Evolutionary conservation across 2,113 vertebrate genomes (phyloP).

Genomic region (Hepsetus odoe): DNA sequence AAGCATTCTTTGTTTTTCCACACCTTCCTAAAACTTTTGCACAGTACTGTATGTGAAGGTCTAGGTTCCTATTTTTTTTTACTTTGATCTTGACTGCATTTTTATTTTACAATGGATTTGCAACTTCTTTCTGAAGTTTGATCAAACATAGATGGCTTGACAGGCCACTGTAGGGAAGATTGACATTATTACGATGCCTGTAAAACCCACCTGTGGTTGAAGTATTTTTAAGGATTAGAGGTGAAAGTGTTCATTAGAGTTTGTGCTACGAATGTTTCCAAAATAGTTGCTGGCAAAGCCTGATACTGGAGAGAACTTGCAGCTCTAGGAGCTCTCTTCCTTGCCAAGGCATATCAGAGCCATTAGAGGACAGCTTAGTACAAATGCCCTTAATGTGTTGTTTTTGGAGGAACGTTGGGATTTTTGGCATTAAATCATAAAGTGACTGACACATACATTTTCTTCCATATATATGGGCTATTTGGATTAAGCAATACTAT

Average conservation of each 20-base stretch:
- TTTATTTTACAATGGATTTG: background rate
- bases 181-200: background rate
- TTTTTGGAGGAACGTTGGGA: background rate
- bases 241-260: conserved; percentile 5
- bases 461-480: background rate
- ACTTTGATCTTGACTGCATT: background rate
- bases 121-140: background rate
- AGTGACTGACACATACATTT: background rate
- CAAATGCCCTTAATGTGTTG: conserved; percentile 11
- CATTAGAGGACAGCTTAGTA: background rate
- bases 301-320: background rate
- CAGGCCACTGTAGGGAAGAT: background rate
- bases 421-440: background rate
- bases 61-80: background rate
- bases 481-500: background rate
- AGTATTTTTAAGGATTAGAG: background rate
- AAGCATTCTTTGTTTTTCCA: too few species aligned
- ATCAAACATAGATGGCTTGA: background rate
- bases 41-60: too few species aligned
- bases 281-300: background rate
- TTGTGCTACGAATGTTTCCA: background rate
- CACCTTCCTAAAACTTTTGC: too few species aligned
- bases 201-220: background rate
- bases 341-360: background rate
- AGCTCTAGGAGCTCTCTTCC: background rate